A percentile compares a stretch with the other conserved stretches of the same genome.
Evolutionary conservation across 2,888 invertebrate genomes (phyloP).

Genomic region (Tiliacea citrago): DNA sequence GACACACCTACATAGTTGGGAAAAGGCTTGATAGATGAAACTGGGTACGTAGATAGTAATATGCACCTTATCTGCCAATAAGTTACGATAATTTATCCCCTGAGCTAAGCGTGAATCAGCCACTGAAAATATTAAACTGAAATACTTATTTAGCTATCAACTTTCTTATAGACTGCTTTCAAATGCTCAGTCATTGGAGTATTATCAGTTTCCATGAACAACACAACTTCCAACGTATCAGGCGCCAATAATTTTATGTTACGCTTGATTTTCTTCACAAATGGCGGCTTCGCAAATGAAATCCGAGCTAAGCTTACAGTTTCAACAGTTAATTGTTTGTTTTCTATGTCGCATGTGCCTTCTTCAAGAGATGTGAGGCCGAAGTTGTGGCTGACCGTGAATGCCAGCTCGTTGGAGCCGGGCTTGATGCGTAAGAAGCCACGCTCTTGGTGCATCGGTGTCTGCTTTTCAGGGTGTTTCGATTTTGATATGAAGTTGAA

Average conservation of each 20-base stretch:
- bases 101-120: neutral
- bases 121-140: neutral
- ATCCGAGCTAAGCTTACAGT: slow-evolving; percentile 87
- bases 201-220: slow-evolving; percentile 90
- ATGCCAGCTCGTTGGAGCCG: slow-evolving; percentile 87
- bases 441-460: slow-evolving; percentile 91
- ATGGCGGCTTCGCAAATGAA: slow-evolving; percentile 88
- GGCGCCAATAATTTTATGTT: slow-evolving; percentile 76
- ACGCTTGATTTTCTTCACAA: slow-evolving; percentile 86
- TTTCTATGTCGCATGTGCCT: slow-evolving; percentile 84
- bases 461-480: slow-evolving; percentile 87
- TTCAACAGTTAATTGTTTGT: slow-evolving; percentile 85
- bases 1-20: no score
- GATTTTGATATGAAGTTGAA: slow-evolving; percentile 90
- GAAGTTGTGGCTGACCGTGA: slow-evolving; percentile 91
- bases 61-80: neutral
- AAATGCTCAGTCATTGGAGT: slow-evolving; percentile 90
- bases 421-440: slow-evolving; percentile 91
- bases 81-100: neutral
- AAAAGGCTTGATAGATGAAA: neutral
- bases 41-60: neutral
- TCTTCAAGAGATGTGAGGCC: slow-evolving; percentile 91
- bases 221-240: slow-evolving; percentile 81
- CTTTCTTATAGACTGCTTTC: slow-evolving; percentile 86
- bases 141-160: slow-evolving; percentile 37